A percentile compares a stretch with the other conserved stretches of the same genome.
These are phyloP conservation scores for Saimiri boliviensis DNA, from an alignment of 2,113 vertebrate species.

Conservation along the genomic window DNA sequence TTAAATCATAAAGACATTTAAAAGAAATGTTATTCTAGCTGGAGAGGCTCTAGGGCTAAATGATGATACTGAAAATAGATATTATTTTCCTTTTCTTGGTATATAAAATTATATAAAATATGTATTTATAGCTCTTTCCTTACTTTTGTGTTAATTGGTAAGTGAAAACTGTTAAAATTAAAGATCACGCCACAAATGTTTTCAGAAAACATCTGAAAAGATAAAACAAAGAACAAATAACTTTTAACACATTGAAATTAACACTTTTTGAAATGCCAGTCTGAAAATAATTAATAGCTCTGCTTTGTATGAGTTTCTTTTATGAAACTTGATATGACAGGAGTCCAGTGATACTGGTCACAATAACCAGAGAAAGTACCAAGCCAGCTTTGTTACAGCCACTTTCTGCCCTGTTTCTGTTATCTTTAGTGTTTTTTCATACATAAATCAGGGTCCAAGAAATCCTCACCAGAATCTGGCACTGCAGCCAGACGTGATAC, in stretches of 20 bases:
- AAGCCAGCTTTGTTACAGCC: neutral
- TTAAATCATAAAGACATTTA: conserved; percentile 59
- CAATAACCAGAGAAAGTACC: neutral
- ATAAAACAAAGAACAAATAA: neutral
- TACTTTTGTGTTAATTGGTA: conserved; percentile 87
- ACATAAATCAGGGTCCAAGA: neutral
- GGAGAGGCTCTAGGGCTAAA: conserved; percentile 70
- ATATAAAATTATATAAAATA: conserved; percentile 79
- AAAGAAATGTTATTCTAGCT: conserved; percentile 69
- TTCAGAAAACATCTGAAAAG: conserved; percentile 39
- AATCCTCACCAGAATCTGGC: neutral
- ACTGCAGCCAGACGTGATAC: neutral
- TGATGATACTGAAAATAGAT: conserved; percentile 63
- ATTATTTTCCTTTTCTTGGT: conserved; percentile 61
- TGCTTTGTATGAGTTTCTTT: conserved; percentile 33
- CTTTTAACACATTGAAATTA: neutral
- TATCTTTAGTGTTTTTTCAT: neutral
- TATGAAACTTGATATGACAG: neutral
- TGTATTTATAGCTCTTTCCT: conserved; percentile 60
- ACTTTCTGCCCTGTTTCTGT: conserved; percentile 2
- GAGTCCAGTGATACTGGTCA: neutral
- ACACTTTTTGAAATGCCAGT: conserved; percentile 19
- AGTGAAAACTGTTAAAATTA: conserved; percentile 69
- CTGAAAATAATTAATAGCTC: conserved; percentile 24
- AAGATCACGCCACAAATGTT: conserved; percentile 32